phyloP scores from a whole-genome alignment of 2,797 vertebrate species.

The Esox lucius region DNA sequence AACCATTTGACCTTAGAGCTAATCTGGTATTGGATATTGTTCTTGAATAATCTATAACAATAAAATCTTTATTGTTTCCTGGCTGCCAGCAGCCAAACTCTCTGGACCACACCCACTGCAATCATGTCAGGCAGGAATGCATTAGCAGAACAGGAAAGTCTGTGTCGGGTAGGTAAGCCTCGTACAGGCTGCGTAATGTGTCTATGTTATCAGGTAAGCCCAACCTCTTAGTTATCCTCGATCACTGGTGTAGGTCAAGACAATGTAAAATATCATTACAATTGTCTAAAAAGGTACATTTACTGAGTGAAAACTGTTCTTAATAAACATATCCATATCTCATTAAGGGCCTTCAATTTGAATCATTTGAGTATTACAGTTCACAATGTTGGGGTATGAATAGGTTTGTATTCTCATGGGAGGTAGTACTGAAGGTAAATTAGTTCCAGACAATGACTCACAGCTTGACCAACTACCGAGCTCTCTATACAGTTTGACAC shows the following conservation, averaged over 20 bases:
- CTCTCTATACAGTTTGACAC: constrained; percentile 51
- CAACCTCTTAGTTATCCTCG: constrained; percentile 45
- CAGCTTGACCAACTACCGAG: constrained; percentile 66
- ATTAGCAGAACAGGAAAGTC: constrained; percentile 80
- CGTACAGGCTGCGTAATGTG: constrained; percentile 58
- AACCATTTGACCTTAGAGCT: constrained; percentile 70
- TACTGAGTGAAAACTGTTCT: background rate
- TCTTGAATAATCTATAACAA: constrained; percentile 69
- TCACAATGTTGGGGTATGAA: constrained; percentile 44
- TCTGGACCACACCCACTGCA: constrained; percentile 79
- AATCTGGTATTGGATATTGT: constrained; percentile 49
- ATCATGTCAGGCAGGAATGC: constrained; percentile 80
- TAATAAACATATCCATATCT: background rate
- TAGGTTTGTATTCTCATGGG: constrained; percentile 53
- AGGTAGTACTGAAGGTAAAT: constrained; percentile 71
- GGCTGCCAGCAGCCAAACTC: constrained; percentile 81
- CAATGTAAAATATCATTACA: constrained; percentile 22
- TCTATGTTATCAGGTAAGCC: constrained; percentile 65
- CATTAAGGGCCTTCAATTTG: background rate
- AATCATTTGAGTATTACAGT: constrained; percentile 15
- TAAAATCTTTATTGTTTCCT: constrained; percentile 71
- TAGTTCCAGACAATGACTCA: constrained; percentile 66
- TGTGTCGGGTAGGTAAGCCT: constrained; percentile 68
- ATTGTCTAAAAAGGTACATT: constrained; percentile 6
- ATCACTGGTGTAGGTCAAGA: constrained; percentile 41